Evolutionary conservation across 2,888 invertebrate genomes (phyloP).

Genomic region (Microchrysa polita): DNA sequence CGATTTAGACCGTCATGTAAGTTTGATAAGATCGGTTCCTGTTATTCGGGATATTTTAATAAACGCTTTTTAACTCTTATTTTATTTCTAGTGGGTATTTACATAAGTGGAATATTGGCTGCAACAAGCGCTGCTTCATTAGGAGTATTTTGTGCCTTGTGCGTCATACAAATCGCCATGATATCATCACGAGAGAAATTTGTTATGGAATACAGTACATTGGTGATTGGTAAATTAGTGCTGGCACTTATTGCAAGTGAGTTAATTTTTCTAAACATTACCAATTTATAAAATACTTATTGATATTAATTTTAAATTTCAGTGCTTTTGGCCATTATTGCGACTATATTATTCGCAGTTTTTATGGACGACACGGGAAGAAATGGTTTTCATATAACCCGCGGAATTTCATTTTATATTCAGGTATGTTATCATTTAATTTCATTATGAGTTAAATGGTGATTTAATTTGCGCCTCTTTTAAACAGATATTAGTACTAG

Average conservation of each 20-base stretch:
- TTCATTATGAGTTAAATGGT: background rate
- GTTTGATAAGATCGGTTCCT: too few species aligned
- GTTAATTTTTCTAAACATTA: too few species aligned
- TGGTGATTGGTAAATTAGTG: constrained; percentile 82
- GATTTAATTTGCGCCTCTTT: constrained; percentile 42
- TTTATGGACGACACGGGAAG: constrained; percentile 82
- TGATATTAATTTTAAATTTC: constrained; percentile 61
- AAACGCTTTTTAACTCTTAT: constrained; percentile 23
- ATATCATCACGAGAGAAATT: constrained; percentile 85
- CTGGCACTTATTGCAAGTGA: constrained; percentile 81
- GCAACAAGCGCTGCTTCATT: constrained; percentile 77
- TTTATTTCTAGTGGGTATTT: constrained; percentile 76
- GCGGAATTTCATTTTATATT: constrained; percentile 88
- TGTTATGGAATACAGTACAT: constrained; percentile 78
- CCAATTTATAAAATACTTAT: too few species aligned
- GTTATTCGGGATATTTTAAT: too few species aligned
- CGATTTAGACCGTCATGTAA: constrained; percentile 82
- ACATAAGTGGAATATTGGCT: constrained; percentile 83
- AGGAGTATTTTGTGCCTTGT: constrained; percentile 80
- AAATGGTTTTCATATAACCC: constrained; percentile 77
- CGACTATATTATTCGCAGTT: constrained; percentile 83
- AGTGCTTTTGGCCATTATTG: constrained; percentile 83
- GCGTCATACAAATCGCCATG: constrained; percentile 87
- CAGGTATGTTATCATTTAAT: constrained; percentile 74
- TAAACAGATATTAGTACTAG: constrained; percentile 82